These are phyloP conservation scores for Allophyes oxyacanthae DNA, from an alignment of 2,888 invertebrate species.

Conservation along the genomic window DNA sequence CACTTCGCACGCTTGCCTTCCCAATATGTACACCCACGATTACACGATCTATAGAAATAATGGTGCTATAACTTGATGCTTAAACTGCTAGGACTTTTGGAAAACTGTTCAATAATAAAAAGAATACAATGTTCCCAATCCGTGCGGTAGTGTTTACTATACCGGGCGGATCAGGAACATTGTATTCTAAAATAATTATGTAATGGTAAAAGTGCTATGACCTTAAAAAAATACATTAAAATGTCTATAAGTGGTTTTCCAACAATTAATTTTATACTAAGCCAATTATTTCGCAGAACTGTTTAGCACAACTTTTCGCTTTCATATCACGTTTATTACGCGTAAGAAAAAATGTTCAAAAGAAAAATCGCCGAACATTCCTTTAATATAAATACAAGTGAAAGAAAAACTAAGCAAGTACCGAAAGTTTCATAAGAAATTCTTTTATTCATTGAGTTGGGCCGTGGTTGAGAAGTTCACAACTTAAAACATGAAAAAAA, in stretches of 20 bases:
- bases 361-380: conserved; percentile 22
- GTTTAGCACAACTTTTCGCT: conserved; percentile 8
- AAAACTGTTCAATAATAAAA: too few species aligned
- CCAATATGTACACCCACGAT: too few species aligned
- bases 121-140: too few species aligned
- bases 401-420: conserved; percentile 44
- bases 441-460: conserved; percentile 67
- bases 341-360: conserved; percentile 3
- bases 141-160: too few species aligned
- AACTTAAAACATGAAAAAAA: conserved; percentile 60
- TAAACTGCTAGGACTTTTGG: too few species aligned
- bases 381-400: conserved; percentile 37
- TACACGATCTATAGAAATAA: too few species aligned
- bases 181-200: too few species aligned
- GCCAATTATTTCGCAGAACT: conserved; percentile 10
- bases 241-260: neutral
- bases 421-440: conserved; percentile 50
- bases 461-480: conserved; percentile 47
- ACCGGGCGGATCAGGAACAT: too few species aligned
- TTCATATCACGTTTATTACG: conserved; percentile 17
- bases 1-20: too few species aligned
- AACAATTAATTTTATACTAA: neutral
- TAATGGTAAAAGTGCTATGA: too few species aligned
- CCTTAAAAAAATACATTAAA: too few species aligned
- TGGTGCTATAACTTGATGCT: too few species aligned